A percentile compares a stretch with the other conserved stretches of the same genome.
These are phyloP conservation scores for Anthoscopus minutus DNA, from an alignment of 2,113 vertebrate species.

Conservation along the genomic window DNA sequence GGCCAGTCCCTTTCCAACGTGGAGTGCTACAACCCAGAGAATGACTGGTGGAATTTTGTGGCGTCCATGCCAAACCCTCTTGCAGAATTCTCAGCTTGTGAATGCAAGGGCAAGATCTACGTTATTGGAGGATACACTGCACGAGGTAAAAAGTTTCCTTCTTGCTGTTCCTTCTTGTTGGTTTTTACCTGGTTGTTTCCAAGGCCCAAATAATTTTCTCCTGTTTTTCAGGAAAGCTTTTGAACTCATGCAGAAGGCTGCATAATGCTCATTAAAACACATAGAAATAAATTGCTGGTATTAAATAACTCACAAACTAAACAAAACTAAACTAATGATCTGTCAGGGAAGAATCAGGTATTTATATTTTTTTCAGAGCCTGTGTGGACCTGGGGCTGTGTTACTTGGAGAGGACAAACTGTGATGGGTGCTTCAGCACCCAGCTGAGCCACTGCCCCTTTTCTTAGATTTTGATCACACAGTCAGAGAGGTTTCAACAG, in stretches of 20 bases:
- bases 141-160: constrained; percentile 77
- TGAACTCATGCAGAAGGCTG: background rate
- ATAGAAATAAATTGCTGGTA: background rate
- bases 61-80: constrained; percentile 88
- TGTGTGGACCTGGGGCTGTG: background rate
- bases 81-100: constrained; percentile 93
- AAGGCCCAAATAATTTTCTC: background rate
- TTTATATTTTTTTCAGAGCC: background rate
- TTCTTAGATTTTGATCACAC: background rate
- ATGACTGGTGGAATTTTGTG: constrained; percentile 91
- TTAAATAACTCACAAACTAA: background rate
- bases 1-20: constrained; percentile 89
- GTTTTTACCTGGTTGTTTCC: background rate
- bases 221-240: background rate
- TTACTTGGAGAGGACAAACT: background rate
- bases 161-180: background rate
- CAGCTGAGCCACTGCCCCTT: background rate
- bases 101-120: constrained; percentile 91
- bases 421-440: background rate
- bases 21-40: constrained; percentile 90
- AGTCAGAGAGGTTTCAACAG: background rate
- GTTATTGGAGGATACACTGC: constrained; percentile 94
- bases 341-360: background rate
- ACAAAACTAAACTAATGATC: too few relatives aligned
- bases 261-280: background rate